Percentiles rank a stretch among this genome's conserved stretches.
These are phyloP conservation scores for Armadillidium nasatum DNA, from an alignment of 1,140 invertebrate genomes.

Conservation along the genomic window DNA sequence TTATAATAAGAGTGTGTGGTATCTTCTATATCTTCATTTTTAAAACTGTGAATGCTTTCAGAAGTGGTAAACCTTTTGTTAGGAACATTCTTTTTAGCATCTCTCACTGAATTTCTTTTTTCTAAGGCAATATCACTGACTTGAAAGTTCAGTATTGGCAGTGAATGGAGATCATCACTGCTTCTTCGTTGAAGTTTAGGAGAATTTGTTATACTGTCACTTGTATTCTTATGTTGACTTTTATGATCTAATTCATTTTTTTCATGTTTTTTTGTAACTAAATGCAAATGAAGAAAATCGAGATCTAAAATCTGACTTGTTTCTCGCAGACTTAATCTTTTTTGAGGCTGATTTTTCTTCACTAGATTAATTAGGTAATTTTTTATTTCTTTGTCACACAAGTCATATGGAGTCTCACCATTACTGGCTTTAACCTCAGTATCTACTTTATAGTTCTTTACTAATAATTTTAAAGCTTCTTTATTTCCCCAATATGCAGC, in stretches of 20 bases:
- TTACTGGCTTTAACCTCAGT: conserved; percentile 23
- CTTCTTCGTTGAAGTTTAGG: neutral
- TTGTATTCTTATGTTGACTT: neutral
- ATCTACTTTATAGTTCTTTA: conserved; percentile 13
- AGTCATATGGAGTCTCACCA: conserved; percentile 36
- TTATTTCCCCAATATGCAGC: conserved; percentile 41
- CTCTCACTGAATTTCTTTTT: neutral
- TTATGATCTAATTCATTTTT: neutral
- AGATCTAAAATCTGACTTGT: neutral
- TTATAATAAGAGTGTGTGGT: no score
- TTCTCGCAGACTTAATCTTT: neutral
- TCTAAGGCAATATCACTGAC: neutral
- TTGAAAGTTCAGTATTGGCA: neutral
- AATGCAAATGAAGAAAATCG: neutral
- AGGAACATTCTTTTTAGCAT: neutral
- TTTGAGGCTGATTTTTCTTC: neutral
- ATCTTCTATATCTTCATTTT: no score
- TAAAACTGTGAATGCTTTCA: no score
- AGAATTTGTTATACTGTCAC: neutral
- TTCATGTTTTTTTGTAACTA: neutral
- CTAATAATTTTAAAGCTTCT: conserved; percentile 32
- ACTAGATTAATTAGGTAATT: conserved; percentile 25
- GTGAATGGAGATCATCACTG: neutral
- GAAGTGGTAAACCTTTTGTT: neutral
- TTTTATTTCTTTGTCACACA: conserved; percentile 32